Percentiles rank a stretch among this genome's conserved stretches.
These are phyloP conservation scores for Gari tellinella DNA, from an alignment of 2,888 invertebrate genomes.

Conservation along the genomic window DNA sequence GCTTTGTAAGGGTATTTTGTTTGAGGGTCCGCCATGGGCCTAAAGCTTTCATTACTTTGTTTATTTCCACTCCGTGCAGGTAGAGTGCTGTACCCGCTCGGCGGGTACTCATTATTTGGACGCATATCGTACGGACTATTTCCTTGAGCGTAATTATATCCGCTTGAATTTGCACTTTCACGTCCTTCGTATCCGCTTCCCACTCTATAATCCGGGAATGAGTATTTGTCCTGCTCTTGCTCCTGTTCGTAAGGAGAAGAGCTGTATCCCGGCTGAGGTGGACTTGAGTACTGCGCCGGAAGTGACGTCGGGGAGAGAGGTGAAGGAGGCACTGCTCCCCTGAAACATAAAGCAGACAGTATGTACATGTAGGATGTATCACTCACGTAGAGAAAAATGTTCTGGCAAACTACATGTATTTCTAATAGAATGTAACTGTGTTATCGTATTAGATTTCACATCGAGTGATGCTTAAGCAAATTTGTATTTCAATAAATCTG, in stretches of 20 bases:
- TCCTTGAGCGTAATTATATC: constrained; percentile 39
- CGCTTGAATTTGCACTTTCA: constrained; percentile 24
- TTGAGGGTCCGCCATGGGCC: constrained; percentile 48
- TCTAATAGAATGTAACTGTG: too few relatives aligned
- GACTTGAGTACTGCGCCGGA: constrained; percentile 33
- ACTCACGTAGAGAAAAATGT: too few relatives aligned
- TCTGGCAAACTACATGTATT: too few relatives aligned
- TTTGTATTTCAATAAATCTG: too few relatives aligned
- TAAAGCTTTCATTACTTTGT: constrained; percentile 56
- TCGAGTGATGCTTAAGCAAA: too few relatives aligned
- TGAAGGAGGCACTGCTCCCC: constrained; percentile 50
- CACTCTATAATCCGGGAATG: constrained; percentile 53
- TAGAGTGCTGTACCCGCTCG: constrained; percentile 54
- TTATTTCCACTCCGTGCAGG: constrained; percentile 47
- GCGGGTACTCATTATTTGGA: constrained; percentile 49
- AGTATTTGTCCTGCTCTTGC: constrained; percentile 45
- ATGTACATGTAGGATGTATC: too few relatives aligned
- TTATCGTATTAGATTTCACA: too few relatives aligned
- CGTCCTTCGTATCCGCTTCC: constrained; percentile 45
- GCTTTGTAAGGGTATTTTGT: constrained; percentile 56
- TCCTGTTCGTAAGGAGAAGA: constrained; percentile 12
- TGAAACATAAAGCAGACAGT: constrained; percentile 41
- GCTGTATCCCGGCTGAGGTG: constrained; percentile 23
- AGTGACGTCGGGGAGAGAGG: constrained; percentile 59
- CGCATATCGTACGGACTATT: constrained; percentile 53